phyloP scores from a whole-genome alignment of 1,140 invertebrate species.

The Zophobas morio region DNA sequence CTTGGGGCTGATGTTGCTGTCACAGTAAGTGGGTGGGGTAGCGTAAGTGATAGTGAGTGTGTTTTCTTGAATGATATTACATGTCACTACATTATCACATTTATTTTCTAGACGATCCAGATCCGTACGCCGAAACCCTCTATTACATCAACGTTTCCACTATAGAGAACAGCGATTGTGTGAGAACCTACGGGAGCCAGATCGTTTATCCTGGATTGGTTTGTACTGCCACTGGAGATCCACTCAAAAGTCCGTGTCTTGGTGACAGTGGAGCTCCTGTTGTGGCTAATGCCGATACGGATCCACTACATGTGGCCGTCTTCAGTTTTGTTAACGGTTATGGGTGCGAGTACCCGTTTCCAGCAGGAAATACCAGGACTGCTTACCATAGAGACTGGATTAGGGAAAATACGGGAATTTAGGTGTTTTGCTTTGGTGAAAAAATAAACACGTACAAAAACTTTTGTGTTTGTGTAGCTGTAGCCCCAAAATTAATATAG shows the following conservation, averaged over 20 bases:
- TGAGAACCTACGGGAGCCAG: not conserved
- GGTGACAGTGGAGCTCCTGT: not conserved
- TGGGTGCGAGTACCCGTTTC: constrained; percentile 11
- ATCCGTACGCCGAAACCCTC: not conserved
- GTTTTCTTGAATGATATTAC: not conserved
- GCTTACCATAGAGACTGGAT: constrained; percentile 26
- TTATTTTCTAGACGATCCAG: not conserved
- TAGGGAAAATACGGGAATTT: constrained; percentile 14
- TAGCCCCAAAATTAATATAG: not conserved
- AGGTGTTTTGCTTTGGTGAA: not conserved
- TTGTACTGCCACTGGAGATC: not conserved
- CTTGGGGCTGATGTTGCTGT: not conserved
- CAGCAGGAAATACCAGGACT: not conserved
- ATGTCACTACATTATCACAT: not conserved
- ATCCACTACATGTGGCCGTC: not conserved
- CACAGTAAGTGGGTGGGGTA: not conserved
- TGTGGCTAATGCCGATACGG: not conserved
- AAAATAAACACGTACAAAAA: not conserved
- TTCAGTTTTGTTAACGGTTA: constrained; percentile 18
- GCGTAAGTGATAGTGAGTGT: not conserved
- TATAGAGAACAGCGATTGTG: not conserved
- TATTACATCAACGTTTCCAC: not conserved
- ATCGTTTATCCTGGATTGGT: not conserved
- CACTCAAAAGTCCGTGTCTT: not conserved
- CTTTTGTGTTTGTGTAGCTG: not conserved